A percentile compares a stretch with the other conserved stretches of the same genome.
Conservation (phyloP, 64 coral and sea anemone genomes). For the Cladopsammia gracilis region DNA sequence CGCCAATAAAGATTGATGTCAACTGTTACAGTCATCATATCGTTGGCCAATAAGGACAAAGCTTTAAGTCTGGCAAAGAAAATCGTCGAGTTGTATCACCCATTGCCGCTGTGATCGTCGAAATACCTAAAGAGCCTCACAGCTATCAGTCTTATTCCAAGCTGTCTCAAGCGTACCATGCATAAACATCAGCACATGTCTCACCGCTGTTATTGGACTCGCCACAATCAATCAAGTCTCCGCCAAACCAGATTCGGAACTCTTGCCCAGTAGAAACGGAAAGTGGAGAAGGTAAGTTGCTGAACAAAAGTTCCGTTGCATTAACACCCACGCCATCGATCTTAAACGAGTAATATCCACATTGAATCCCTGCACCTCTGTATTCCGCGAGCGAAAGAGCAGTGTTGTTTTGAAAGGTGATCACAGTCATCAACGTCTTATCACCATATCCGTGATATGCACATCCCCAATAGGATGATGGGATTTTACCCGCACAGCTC, state of each 20-base stretch:
- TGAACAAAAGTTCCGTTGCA: neutral
- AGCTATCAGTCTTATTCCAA: too few relatives aligned
- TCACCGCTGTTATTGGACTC: neutral
- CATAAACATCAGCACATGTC: neutral
- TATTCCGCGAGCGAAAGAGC: neutral
- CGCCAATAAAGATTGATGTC: too few relatives aligned
- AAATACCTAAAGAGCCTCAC: too few relatives aligned
- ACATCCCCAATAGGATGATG: neutral
- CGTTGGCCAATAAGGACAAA: too few relatives aligned
- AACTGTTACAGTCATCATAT: too few relatives aligned
- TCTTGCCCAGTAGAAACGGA: neutral
- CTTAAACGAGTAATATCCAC: neutral
- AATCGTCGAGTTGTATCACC: neutral
- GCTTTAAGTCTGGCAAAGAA: too few relatives aligned
- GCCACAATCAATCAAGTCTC: neutral
- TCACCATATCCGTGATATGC: neutral
- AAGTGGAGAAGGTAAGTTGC: neutral
- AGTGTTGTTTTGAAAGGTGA: constrained; percentile 3
- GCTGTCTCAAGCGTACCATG: neutral
- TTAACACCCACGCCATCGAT: neutral
- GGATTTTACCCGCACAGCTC: too few relatives aligned
- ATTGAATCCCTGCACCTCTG: neutral
- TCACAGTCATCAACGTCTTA: neutral
- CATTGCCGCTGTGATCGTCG: too few relatives aligned
- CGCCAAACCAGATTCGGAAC: neutral